Percentiles rank a stretch among this genome's conserved stretches.
phyloP scores from a whole-genome alignment of 2,888 invertebrate genomes.

The Trilocha varians region DNA sequence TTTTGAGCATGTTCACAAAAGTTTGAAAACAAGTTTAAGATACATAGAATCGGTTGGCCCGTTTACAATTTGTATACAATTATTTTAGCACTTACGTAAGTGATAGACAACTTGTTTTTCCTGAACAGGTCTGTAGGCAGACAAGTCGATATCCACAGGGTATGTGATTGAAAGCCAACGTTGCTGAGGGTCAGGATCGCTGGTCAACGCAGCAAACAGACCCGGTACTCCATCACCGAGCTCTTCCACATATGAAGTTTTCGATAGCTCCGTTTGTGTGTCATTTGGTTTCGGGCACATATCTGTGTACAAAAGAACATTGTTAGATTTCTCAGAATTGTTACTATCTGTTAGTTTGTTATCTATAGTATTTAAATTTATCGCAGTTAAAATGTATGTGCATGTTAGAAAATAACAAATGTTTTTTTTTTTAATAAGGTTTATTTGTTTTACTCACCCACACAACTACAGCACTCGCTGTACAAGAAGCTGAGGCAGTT shows the following conservation, averaged over 20 bases:
- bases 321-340: no score
- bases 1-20: no score
- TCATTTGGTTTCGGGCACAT: conserved; percentile 91
- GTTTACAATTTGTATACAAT: neutral
- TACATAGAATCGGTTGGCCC: no score
- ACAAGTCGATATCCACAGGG: conserved; percentile 81
- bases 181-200: conserved; percentile 81
- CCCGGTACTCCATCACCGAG: conserved; percentile 86
- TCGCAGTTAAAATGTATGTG: neutral
- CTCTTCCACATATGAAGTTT: conserved; percentile 88
- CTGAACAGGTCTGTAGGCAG: conserved; percentile 75
- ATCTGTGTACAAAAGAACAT: conserved; percentile 74
- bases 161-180: conserved; percentile 91
- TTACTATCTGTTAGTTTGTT: no score
- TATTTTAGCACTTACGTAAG: conserved; percentile 76
- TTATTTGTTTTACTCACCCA: conserved; percentile 79
- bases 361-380: neutral
- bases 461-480: conserved; percentile 96
- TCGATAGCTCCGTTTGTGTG: conserved; percentile 81
- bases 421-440: neutral
- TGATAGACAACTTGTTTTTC: conserved; percentile 81
- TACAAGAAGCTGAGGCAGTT: conserved; percentile 91
- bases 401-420: neutral
- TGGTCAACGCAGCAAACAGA: conserved; percentile 86
- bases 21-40: no score